Evolutionary conservation across 2,888 invertebrate genomes (phyloP).

Genomic region (Uropetala carovei): DNA sequence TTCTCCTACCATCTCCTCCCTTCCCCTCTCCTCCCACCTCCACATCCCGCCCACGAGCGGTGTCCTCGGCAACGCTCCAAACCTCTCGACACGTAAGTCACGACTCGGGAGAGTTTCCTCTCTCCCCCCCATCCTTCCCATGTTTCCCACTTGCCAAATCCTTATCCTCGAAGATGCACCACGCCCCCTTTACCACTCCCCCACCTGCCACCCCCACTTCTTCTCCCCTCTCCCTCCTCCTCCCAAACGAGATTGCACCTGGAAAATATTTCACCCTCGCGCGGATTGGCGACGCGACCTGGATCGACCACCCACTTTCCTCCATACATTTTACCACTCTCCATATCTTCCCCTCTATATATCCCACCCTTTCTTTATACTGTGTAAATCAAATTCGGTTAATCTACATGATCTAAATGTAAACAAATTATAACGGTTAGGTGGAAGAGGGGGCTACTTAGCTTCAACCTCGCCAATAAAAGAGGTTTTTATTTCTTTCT

Average conservation of each 20-base stretch:
- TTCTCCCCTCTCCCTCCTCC: background rate
- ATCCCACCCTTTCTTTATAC: no score
- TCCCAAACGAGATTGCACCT: background rate
- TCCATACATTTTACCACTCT: no score
- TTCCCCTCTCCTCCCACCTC: background rate
- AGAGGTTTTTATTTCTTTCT: no score
- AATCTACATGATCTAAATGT: no score
- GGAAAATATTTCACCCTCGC: no score
- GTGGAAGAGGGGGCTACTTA: no score
- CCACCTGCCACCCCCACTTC: background rate
- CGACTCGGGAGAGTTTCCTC: background rate
- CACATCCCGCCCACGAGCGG: background rate
- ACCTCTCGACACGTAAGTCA: slow-evolving; percentile 5
- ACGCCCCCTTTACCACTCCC: background rate
- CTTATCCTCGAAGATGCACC: background rate
- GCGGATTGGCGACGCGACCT: no score
- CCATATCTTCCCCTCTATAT: no score
- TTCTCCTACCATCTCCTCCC: background rate
- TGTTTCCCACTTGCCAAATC: background rate
- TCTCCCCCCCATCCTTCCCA: background rate
- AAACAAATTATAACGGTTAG: no score
- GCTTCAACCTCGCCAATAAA: no score
- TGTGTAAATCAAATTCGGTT: no score
- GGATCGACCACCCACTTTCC: no score
- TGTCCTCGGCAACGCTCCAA: background rate